Evolutionary conservation across 2,797 vertebrate species (phyloP).

Genomic region (Glossophaga mutica): DNA sequence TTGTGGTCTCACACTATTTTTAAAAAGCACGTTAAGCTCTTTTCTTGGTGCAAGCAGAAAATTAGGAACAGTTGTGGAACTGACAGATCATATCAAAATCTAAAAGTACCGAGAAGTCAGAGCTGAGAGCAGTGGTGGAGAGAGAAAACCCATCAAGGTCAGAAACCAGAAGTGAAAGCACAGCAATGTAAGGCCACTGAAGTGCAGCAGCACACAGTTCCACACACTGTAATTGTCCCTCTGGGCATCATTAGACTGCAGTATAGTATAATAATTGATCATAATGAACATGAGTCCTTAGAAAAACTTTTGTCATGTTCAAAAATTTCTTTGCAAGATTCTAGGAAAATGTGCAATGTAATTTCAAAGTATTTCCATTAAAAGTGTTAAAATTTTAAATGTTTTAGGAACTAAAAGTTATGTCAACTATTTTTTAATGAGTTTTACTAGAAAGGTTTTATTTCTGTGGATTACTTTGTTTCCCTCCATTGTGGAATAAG

Average conservation of each 20-base stretch:
- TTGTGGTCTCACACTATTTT: not conserved
- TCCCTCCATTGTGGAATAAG: not conserved
- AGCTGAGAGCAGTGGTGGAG: not conserved
- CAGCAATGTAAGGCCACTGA: not conserved
- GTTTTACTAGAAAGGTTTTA: not conserved
- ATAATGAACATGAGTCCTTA: constrained; percentile 49
- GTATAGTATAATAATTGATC: constrained; percentile 50
- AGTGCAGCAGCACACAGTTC: constrained; percentile 9
- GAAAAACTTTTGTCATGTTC: constrained; percentile 21
- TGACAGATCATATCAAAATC: not conserved
- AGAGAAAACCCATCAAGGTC: constrained; percentile 30
- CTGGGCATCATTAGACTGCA: constrained; percentile 55
- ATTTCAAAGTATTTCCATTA: constrained; percentile 27
- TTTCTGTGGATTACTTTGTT: not conserved
- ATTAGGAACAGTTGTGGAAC: constrained; percentile 16
- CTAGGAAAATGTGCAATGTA: constrained; percentile 17
- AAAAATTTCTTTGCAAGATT: constrained; percentile 31
- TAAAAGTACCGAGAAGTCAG: not conserved
- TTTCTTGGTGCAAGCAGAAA: constrained; percentile 1
- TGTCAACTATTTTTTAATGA: not conserved
- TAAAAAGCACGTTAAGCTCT: not conserved
- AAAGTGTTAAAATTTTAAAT: constrained; percentile 29
- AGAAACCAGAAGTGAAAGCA: constrained; percentile 28
- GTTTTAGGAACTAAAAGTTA: constrained; percentile 39
- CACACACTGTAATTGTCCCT: constrained; percentile 17